A percentile compares a stretch with the other conserved stretches of the same genome.
Evolutionary conservation across 2,113 vertebrate genomes (phyloP).

Genomic region (Epinephelus cyanopodus): DNA sequence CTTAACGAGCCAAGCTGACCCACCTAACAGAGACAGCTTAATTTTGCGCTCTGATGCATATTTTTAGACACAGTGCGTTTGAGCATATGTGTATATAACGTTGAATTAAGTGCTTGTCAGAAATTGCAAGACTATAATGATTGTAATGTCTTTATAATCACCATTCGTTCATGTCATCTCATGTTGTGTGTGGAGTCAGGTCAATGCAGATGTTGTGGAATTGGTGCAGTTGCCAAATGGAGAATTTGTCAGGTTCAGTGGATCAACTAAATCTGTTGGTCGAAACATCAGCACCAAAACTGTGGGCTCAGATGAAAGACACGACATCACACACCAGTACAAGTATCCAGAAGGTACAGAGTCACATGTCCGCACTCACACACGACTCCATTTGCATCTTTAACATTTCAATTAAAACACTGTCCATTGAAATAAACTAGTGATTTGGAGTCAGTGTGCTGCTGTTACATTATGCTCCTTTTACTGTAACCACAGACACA

Average conservation of each 20-base stretch:
- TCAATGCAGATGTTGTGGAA: conserved; percentile 88
- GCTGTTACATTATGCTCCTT: not conserved
- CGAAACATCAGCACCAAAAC: conserved; percentile 92
- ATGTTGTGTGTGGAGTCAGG: conserved; percentile 39
- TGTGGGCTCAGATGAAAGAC: conserved; percentile 86
- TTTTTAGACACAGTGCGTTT: not conserved
- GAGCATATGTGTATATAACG: not conserved
- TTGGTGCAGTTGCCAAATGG: conserved; percentile 80
- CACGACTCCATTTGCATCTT: not conserved
- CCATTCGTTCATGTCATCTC: not conserved
- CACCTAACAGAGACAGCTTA: not conserved
- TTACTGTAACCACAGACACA: not conserved
- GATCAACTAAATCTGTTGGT: conserved; percentile 82
- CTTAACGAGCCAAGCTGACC: not conserved
- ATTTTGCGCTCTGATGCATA: not conserved
- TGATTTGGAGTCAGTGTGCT: not conserved
- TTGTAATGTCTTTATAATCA: not conserved
- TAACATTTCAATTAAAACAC: not conserved
- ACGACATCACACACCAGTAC: conserved; percentile 93
- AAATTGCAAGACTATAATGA: not conserved
- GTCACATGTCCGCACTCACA: not conserved
- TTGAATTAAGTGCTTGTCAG: not conserved
- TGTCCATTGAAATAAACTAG: not conserved
- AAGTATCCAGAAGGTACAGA: conserved; percentile 91
- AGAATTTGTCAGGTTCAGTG: conserved; percentile 67